Percentiles rank a stretch among this genome's conserved stretches.
Conservation (phyloP, 2,113 vertebrate genomes). For the Sander vitreus region DNA sequence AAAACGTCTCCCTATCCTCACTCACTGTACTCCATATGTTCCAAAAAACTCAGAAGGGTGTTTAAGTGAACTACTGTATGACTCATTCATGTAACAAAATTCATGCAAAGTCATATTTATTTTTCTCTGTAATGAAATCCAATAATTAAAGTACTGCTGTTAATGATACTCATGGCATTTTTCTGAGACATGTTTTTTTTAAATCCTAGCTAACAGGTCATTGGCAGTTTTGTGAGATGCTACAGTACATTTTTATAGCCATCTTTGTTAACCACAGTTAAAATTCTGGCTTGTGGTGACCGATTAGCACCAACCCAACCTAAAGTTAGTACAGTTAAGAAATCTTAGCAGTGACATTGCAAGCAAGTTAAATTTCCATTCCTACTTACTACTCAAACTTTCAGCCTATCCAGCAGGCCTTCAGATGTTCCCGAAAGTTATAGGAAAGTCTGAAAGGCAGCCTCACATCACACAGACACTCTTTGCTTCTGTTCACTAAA, state of each 20-base stretch:
- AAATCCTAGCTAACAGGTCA: not conserved
- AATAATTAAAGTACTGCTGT: not conserved
- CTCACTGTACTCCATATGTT: conserved; percentile 21
- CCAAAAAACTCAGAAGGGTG: conserved; percentile 22
- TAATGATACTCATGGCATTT: not conserved
- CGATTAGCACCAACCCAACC: not conserved
- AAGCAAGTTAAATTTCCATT: not conserved
- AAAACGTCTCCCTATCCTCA: not conserved
- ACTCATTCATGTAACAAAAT: conserved; percentile 13
- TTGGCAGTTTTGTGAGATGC: not conserved
- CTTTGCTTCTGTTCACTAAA: conserved; percentile 39
- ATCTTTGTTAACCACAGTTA: not conserved
- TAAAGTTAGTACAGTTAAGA: not conserved
- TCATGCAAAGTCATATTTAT: conserved; percentile 31
- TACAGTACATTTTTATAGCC: not conserved
- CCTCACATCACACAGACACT: conserved; percentile 7
- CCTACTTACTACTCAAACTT: not conserved
- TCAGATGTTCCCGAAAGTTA: not conserved
- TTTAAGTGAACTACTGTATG: conserved; percentile 27
- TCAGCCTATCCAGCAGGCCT: not conserved
- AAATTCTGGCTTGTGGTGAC: not conserved
- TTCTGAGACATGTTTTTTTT: not conserved
- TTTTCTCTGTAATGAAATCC: conserved; percentile 21
- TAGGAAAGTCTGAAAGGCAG: not conserved
- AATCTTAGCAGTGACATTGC: not conserved